Conservation (phyloP, 37 sponge, comb jelly and placozoan species). For the Axinella damicornis region DNA sequence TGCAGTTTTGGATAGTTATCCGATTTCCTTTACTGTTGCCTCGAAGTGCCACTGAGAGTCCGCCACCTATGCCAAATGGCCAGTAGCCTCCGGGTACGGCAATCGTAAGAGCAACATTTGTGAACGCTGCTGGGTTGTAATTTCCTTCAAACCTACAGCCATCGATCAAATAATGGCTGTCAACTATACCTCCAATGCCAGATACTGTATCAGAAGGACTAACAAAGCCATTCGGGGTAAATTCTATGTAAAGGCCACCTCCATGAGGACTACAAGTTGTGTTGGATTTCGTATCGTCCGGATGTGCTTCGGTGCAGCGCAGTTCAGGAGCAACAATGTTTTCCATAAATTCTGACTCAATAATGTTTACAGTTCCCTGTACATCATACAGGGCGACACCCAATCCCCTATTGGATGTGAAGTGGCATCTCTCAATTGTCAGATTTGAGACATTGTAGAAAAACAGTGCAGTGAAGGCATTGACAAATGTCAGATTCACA, state of each 20-base stretch:
- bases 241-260: slow-evolving; percentile 21
- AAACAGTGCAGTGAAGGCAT: slow-evolving; percentile 13
- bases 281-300: neutral
- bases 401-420: slow-evolving; percentile 10
- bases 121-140: slow-evolving; percentile 2
- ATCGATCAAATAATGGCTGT: slow-evolving; percentile 1
- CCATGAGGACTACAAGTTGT: slow-evolving; percentile 13
- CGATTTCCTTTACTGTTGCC: neutral
- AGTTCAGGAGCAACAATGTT: neutral
- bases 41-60: neutral
- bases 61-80: slow-evolving; percentile 47
- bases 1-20: neutral
- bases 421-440: neutral
- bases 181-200: neutral
- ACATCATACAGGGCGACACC: slow-evolving; percentile 45
- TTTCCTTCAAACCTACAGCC: slow-evolving; percentile 14
- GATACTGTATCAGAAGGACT: neutral
- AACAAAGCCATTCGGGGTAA: neutral
- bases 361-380: slow-evolving; percentile 1
- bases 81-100: neutral
- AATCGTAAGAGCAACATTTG: neutral
- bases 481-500: neutral
- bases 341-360: neutral
- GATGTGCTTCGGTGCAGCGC: neutral
- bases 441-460: slow-evolving; percentile 23